phyloP scores from a whole-genome alignment of 2,797 vertebrate species.

The Pristis pectinata region DNA sequence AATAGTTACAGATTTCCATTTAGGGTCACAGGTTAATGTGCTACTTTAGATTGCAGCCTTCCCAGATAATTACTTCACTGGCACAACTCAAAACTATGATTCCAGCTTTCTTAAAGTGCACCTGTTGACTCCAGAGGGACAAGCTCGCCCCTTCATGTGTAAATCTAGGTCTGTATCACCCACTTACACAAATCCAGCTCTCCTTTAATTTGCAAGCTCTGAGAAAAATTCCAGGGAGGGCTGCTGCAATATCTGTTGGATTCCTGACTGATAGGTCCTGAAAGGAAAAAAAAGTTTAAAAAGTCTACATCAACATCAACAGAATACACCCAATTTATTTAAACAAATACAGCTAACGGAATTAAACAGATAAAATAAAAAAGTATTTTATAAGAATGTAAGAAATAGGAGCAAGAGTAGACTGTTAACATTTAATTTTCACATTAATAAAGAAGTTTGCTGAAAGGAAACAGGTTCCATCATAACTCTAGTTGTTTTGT shows the following conservation, averaged over 20 bases:
- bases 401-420: too few species aligned
- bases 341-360: neutral
- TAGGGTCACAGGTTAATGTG: neutral
- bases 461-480: neutral
- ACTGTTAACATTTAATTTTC: neutral
- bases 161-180: neutral
- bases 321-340: neutral
- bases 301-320: neutral
- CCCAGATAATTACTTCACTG: neutral
- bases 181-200: neutral
- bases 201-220: too few species aligned
- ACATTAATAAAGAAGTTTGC: neutral
- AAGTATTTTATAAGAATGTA: neutral
- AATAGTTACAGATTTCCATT: neutral
- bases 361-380: neutral
- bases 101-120: neutral
- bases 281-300: neutral
- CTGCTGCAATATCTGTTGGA: neutral
- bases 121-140: neutral
- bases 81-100: neutral
- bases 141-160: too few species aligned
- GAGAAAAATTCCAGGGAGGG: neutral
- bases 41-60: neutral
- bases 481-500: neutral
- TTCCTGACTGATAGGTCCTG: neutral